Base-by-base conservation (phyloP, 2,888 invertebrate species). In the Dryobota labecula region DNA sequence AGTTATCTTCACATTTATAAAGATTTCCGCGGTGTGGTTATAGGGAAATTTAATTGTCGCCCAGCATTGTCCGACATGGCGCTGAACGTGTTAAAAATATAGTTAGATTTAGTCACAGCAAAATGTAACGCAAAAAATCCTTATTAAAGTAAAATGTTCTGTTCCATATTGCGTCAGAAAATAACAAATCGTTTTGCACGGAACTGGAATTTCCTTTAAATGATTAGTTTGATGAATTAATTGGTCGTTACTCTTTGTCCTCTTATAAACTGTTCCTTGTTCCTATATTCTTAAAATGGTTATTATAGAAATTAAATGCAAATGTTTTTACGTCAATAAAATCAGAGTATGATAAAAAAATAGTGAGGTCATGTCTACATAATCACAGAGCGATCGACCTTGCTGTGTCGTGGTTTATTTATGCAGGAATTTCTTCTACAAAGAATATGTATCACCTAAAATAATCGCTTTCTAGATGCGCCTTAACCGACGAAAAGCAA, bases 371-470 rank as follows among this genome's bases (percentile, higher is more conserved):
- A 73, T 56, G 20, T 56, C 58, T 58, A 64, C 57, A 72, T 73
- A 73, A 73, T 38, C 53, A 56, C 38, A n/a, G 30, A 57, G 45
- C 58, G 27, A 30, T 45, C 41, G 66, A 24, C 81, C 86, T 85
- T 76, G 78, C 62, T 67, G 24, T 43, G 65, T 66, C 66, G 76
- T 64, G 70, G 27, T 67, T 84, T 80, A 84, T 83, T 83, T 80
- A 85, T 86, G 80, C 85, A 84, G 78, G 83, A 85, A 86, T 86
- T 87, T 80, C 79, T 84, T 82, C 53, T 54, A 82, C 78, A 86
- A 84, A 83, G 78, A 67, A 75, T 63, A 56, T 80, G 62, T 71
- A 70, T 82, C 80, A 76, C 61, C 68, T 73, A 65, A 43, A 47
- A 60, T 45, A 49, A 70, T 36, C 24, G 57, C n/a, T 49, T 60